phyloP scores from a whole-genome alignment of 2,888 invertebrate genomes.

The Biston stratarius region DNA sequence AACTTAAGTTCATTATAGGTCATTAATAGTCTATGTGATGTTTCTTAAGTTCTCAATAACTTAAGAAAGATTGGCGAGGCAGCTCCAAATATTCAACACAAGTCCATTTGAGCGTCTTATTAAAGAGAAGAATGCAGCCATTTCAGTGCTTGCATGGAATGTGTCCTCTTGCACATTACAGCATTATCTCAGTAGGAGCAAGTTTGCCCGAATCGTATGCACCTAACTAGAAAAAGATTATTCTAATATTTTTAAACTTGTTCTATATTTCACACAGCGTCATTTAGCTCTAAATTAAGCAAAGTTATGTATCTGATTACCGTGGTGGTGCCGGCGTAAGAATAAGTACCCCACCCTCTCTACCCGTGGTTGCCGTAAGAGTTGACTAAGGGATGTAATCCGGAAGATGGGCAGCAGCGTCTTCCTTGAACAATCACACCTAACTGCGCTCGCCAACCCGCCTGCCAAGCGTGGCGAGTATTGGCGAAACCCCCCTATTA shows the following conservation, averaged over 20 bases:
- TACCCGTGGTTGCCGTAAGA: too few species aligned
- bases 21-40: neutral
- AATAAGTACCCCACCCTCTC: too few species aligned
- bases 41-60: neutral
- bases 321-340: too few species aligned
- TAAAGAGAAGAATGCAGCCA: constrained; percentile 52
- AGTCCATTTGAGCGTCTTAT: constrained; percentile 50
- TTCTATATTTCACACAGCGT: too few species aligned
- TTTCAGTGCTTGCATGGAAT: constrained; percentile 47
- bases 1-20: neutral
- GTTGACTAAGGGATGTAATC: too few species aligned
- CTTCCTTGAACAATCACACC: too few species aligned
- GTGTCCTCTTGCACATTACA: constrained; percentile 20
- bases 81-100: constrained; percentile 25
- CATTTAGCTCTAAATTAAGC: too few species aligned
- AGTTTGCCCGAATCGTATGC: neutral
- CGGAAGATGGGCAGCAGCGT: too few species aligned
- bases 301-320: too few species aligned
- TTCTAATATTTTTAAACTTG: neutral
- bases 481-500: too few species aligned
- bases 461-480: too few species aligned
- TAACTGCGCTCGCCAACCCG: too few species aligned
- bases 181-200: constrained; percentile 5
- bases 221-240: neutral
- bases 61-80: constrained; percentile 16